A percentile compares a stretch with the other conserved stretches of the same genome.
These are phyloP conservation scores for Etheostoma perlongum DNA, from an alignment of 2,797 vertebrate species.

Conservation along the genomic window DNA sequence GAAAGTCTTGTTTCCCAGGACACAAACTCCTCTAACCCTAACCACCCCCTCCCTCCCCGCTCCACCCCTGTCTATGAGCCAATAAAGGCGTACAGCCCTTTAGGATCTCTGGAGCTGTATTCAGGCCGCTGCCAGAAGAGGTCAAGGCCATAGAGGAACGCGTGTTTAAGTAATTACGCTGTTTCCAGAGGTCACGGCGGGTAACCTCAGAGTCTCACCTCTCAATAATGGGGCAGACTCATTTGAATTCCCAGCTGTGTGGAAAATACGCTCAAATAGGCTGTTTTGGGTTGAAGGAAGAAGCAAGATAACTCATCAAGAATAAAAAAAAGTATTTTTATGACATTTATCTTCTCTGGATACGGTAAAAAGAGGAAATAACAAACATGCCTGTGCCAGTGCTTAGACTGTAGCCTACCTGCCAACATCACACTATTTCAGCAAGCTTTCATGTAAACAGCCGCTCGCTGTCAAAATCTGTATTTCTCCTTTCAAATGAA, in stretches of 20 bases:
- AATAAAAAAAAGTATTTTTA: constrained; percentile 14
- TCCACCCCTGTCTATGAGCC: constrained; percentile 15
- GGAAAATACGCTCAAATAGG: constrained; percentile 20
- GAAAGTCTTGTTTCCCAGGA: no score
- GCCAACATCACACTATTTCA: constrained; percentile 44
- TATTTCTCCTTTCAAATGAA: constrained; percentile 46
- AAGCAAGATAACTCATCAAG: constrained; percentile 16
- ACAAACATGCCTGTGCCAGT: constrained; percentile 26
- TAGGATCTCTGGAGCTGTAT: constrained; percentile 50
- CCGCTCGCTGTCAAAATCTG: constrained; percentile 36
- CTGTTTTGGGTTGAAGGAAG: constrained; percentile 25
- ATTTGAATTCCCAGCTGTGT: constrained; percentile 26
- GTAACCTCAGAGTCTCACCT: constrained; percentile 34
- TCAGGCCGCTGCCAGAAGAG: constrained; percentile 45
- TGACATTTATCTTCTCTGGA: constrained; percentile 28
- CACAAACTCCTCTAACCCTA: no score
- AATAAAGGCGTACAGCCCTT: constrained; percentile 17
- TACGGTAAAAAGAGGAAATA: constrained; percentile 32
- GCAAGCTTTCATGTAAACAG: constrained; percentile 25
- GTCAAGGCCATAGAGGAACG: constrained; percentile 51
- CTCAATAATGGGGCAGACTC: not conserved
- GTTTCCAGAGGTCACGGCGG: constrained; percentile 47
- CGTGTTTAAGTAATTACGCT: constrained; percentile 62
- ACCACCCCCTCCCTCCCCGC: no score
- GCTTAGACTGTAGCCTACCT: constrained; percentile 42